Evolutionary conservation across 2,113 vertebrate species (phyloP).

Genomic region (Bos taurus): DNA sequence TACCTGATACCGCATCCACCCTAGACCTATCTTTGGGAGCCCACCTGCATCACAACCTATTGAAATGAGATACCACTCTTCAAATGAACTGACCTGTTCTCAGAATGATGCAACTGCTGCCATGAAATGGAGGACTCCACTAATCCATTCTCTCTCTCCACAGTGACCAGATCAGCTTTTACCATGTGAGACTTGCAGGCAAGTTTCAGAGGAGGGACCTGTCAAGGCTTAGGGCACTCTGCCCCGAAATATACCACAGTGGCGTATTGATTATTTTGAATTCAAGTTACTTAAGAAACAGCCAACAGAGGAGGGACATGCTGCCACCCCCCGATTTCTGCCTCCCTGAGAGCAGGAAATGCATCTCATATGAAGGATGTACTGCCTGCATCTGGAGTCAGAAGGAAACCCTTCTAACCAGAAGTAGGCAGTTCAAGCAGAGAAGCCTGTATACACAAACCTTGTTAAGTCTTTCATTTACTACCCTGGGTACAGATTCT

Average conservation of each 20-base stretch:
- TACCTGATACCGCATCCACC: not conserved
- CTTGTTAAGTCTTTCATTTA: not conserved
- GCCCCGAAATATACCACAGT: not conserved
- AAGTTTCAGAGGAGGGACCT: not conserved
- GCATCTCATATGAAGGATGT: not conserved
- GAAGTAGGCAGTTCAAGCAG: not conserved
- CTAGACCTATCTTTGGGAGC: not conserved
- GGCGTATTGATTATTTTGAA: not conserved
- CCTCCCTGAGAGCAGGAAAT: too few relatives aligned
- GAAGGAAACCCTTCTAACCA: not conserved
- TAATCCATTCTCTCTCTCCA: not conserved
- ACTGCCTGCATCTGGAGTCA: not conserved
- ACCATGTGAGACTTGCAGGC: not conserved
- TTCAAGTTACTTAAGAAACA: not conserved
- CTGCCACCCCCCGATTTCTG: accelerated
- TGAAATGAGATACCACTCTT: not conserved
- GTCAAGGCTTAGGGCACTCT: not conserved
- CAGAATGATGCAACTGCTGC: not conserved
- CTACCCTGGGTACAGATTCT: not conserved
- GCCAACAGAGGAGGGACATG: not conserved
- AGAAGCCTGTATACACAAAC: not conserved
- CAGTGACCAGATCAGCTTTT: not conserved
- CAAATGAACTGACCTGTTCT: not conserved
- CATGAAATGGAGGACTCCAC: not conserved
- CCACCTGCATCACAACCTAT: not conserved